Evolutionary conservation across 2,797 vertebrate species (phyloP), one percentile per base, ranked within the genome.

Genomic region (Pseudochirops cupreus): DNA sequence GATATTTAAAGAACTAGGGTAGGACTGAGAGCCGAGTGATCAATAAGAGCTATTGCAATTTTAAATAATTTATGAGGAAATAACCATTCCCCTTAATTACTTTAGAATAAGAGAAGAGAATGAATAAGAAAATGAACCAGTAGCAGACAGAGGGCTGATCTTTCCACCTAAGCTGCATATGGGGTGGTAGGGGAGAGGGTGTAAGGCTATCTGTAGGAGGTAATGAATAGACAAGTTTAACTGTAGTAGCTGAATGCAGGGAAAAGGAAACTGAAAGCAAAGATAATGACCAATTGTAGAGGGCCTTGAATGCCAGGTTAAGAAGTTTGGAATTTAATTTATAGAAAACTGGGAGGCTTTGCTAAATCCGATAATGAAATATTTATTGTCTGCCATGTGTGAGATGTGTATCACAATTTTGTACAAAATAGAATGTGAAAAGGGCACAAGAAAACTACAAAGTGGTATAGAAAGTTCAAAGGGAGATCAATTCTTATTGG

Each of bases 51-150:
- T 46, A 46, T 46, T 50, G 39, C 9, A 87, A 28, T 50, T 87
- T 87, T 87, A 87, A 87, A 87, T 87, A 87, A 87, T 87, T 87
- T 87, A 87, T 87, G 39, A 87, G 21, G 39, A 87, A 87, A 87
- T 87, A 87, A 87, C 74, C 39, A 87, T 26, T 0, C 3, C 24
- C 13, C 74, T 87, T 28, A 50, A 87, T 33, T 67, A 67, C 21
- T 87, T 87, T 46, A 50, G 74, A 87, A 87, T 46, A 26, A 50
- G 39, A 87, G 39, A 87, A 87, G 74, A 87, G 33, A 74, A 74
- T n/a, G 33, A 74, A n/a, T 7, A 39, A 74, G 33, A 74, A 26
- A 87, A 87, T 50, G 74, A 87, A 10, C 39, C 74, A 87, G 39
- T 50, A 87, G 39, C 21, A 87, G 21, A 87, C 21, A 50, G 74